Evolutionary conservation across 2,888 invertebrate species (phyloP), one percentile per base, ranked within the genome.

Genomic region (Andrena camellia): DNA sequence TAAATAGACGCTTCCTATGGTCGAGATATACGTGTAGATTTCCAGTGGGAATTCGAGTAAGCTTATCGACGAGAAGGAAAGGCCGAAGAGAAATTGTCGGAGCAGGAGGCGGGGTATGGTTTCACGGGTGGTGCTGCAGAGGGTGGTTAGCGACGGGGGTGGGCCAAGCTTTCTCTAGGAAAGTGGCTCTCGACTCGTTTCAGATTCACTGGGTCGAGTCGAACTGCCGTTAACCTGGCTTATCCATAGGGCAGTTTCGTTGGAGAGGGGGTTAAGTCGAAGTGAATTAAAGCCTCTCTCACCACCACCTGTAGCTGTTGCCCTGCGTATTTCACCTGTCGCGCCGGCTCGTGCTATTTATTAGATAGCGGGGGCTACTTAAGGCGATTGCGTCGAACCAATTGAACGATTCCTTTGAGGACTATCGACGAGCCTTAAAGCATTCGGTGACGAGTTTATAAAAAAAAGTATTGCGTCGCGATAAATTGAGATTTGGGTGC

Each of bases 281-380:
- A 88, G 86, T 87, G 87, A 90, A 90, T 90, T 88, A 88, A 90
- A 90, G 88, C 23, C 23, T 83, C 23, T 83, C 71, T 33, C 70
- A 75, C 84, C 86, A 60, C 89, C 90, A 91, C 91, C 89, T 92
- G 90, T 91, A 89, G 91, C 87, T 88, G 79, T 33, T 67, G 71
- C 57, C 74, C 54, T 23, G 52, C 26, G 69, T 70, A 68, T 62
- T 59, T 64, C 33, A 48, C 57, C 8, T 8, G 10, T 26, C 8
- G n/a, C 57, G n/a, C 33, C n/a, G 67, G 50, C 50, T 73, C 33
- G 23, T 1, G 17, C 26, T 33, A 50, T 64, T 59, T 64, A 78
- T 60, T 8, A 20, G 42, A 42, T 42, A 17, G 13, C 17, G 4
- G 1, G 20, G 29, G 1, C 5, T 35, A 52, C 50, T 77, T 78